These are phyloP conservation scores for Odobenus rosmarus DNA, from an alignment of 2,113 vertebrate species.

Conservation along the genomic window DNA sequence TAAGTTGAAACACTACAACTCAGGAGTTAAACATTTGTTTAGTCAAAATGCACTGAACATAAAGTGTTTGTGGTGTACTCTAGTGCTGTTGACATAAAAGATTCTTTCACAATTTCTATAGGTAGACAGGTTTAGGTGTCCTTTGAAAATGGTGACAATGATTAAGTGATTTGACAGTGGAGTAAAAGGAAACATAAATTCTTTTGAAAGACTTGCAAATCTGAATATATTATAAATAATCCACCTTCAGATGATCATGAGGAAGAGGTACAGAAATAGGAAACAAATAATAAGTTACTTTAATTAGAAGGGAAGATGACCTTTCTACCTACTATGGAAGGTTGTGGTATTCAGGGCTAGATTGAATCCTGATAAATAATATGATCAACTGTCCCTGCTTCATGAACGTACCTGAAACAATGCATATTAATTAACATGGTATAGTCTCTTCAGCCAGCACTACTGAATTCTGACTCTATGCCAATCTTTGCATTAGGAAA, in stretches of 20 bases:
- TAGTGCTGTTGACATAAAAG: background rate
- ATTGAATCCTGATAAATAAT: background rate
- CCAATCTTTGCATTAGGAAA: background rate
- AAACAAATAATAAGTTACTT: background rate
- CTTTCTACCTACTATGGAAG: background rate
- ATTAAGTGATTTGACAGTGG: background rate
- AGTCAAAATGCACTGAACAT: background rate
- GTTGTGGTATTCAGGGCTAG: background rate
- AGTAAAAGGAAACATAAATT: slow-evolving; percentile 40
- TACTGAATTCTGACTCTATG: background rate
- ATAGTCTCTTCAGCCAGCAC: background rate
- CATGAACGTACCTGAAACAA: background rate
- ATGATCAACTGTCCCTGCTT: background rate
- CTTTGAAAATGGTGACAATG: background rate
- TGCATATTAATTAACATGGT: background rate
- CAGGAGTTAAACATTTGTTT: background rate
- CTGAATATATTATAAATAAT: background rate
- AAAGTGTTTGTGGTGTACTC: background rate
- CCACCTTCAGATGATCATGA: background rate
- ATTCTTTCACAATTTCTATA: background rate
- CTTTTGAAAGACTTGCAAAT: slow-evolving; percentile 7
- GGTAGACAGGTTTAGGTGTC: background rate
- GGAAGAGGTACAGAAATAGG: background rate
- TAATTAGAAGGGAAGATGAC: background rate
- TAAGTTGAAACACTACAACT: background rate